Evolutionary conservation across 2,888 invertebrate species (phyloP).

Genomic region (Aphidoletes aphidimyza): DNA sequence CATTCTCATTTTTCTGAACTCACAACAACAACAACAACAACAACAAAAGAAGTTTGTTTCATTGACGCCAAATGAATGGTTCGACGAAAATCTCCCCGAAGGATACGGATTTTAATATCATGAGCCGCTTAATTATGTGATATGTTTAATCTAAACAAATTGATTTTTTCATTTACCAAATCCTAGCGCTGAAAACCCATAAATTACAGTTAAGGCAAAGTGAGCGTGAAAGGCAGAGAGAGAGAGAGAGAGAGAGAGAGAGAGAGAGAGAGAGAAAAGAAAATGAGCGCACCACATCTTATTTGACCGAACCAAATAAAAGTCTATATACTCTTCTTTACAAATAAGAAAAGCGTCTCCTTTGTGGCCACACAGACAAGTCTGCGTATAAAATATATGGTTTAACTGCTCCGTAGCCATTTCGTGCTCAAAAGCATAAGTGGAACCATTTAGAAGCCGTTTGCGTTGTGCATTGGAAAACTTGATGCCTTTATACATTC

Average conservation of each 20-base stretch:
- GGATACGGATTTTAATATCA: constrained; percentile 4
- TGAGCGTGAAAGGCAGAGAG: no score
- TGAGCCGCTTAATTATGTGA: constrained; percentile 40
- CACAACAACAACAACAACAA: no score
- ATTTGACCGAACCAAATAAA: constrained; percentile 13
- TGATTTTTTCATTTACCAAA: not conserved
- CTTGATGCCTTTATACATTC: no score
- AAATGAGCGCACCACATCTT: no score
- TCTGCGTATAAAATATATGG: constrained; percentile 18
- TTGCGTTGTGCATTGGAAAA: no score
- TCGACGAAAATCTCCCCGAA: constrained; percentile 17
- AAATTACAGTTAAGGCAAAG: constrained; percentile 17
- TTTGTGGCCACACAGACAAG: constrained; percentile 4
- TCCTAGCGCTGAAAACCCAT: not conserved
- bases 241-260: no score
- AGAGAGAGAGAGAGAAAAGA: no score
- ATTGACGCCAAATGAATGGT: not conserved
- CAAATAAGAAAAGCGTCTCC: not conserved
- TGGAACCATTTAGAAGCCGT: no score
- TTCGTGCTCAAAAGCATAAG: not conserved
- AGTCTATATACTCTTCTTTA: not conserved
- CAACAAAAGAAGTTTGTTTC: no score
- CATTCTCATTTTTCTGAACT: not conserved
- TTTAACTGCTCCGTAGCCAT: not conserved
- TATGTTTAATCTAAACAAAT: constrained; percentile 39